These are phyloP conservation scores for Varroa destructor DNA, from an alignment of 1,140 invertebrate genomes.

Conservation along the genomic window DNA sequence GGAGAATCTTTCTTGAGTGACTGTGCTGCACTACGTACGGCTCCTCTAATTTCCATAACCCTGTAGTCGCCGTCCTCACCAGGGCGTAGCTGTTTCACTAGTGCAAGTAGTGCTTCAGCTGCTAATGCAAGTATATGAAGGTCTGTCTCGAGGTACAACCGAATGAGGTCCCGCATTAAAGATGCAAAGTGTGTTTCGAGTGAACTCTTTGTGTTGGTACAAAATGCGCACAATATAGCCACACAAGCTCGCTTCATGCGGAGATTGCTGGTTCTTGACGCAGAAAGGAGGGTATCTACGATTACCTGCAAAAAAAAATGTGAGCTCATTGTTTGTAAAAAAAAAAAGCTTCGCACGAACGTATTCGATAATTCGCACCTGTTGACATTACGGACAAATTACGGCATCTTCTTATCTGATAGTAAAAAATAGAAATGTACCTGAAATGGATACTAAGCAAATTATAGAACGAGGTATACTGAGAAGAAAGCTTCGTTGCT, in stretches of 20 bases:
- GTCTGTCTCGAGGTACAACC: constrained; percentile 35
- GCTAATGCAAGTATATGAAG: constrained; percentile 27
- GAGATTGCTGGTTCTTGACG: constrained; percentile 27
- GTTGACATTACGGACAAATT: no score
- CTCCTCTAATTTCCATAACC: constrained; percentile 35
- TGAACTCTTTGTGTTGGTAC: constrained; percentile 29
- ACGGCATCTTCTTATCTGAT: no score
- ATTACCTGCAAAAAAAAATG: constrained; percentile 30
- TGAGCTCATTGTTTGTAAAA: no score
- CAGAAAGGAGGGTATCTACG: constrained; percentile 33
- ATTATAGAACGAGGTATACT: no score
- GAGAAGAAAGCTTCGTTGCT: no score
- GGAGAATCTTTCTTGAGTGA: constrained; percentile 28
- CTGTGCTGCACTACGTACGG: constrained; percentile 33
- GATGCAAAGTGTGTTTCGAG: constrained; percentile 31
- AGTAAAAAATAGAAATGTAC: no score
- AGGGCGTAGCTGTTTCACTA: constrained; percentile 35
- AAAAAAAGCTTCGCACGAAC: no score
- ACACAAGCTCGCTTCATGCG: constrained; percentile 30
- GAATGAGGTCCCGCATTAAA: constrained; percentile 35
- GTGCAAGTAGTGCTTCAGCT: constrained; percentile 33
- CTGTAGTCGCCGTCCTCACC: constrained; percentile 31
- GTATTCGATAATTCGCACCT: no score
- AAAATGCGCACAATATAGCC: constrained; percentile 33
- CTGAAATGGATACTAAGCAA: no score